Percentiles rank a stretch among this genome's conserved stretches.
Evolutionary conservation across 2,113 vertebrate species (phyloP).

Genomic region (Turdus rufiventris): DNA sequence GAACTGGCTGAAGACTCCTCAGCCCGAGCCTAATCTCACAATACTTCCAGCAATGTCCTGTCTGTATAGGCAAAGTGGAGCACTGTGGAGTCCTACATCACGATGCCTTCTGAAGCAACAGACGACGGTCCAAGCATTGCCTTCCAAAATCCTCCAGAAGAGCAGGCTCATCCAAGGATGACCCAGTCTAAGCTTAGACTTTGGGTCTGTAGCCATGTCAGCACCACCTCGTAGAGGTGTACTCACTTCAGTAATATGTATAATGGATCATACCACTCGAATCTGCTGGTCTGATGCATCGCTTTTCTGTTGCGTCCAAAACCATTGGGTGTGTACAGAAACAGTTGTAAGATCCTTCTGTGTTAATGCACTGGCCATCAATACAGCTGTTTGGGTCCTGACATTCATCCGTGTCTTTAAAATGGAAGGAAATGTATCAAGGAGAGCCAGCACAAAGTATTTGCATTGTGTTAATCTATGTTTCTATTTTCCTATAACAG

Average conservation of each 20-base stretch:
- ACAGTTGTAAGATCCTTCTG: slow-evolving; percentile 89
- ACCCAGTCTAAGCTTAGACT: not conserved
- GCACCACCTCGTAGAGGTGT: not conserved
- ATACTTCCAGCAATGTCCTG: not conserved
- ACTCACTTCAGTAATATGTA: slow-evolving; percentile 17
- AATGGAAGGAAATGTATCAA: slow-evolving; percentile 46
- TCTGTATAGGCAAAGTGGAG: not conserved
- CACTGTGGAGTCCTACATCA: not conserved
- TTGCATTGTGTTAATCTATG: not conserved
- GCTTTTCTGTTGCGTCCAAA: slow-evolving; percentile 76
- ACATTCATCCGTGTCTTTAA: slow-evolving; percentile 91
- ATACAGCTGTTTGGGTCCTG: slow-evolving; percentile 85
- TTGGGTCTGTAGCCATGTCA: not conserved
- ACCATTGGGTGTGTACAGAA: slow-evolving; percentile 88
- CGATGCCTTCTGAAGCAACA: not conserved
- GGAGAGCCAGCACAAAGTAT: slow-evolving; percentile 41
- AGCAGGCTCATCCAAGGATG: not conserved
- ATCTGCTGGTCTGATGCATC: slow-evolving; percentile 76
- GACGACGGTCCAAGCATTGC: not conserved
- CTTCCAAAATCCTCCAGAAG: not conserved
- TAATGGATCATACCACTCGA: slow-evolving; percentile 76
- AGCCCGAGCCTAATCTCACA: not conserved
- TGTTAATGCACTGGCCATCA: slow-evolving; percentile 88
- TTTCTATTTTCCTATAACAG: not conserved
- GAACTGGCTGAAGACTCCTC: not conserved